Evolutionary conservation across 2,797 vertebrate species (phyloP).

Genomic region (Hippoglossus hippoglossus): DNA sequence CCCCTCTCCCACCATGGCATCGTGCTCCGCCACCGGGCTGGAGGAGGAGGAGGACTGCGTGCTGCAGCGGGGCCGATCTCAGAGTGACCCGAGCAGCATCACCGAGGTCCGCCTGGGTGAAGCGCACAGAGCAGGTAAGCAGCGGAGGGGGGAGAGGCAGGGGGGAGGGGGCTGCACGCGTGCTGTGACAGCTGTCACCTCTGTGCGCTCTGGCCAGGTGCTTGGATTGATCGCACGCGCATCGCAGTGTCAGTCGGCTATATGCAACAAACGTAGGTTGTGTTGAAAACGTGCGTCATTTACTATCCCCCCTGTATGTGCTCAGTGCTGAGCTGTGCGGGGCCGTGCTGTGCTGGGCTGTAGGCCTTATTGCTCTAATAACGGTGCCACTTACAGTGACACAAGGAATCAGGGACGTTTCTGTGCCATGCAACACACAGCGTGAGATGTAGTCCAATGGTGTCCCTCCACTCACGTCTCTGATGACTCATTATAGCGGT

Average conservation of each 20-base stretch:
- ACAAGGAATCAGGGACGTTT: not conserved
- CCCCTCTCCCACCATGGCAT: slow-evolving; percentile 85
- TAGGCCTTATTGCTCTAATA: slow-evolving; percentile 16
- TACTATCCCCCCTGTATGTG: slow-evolving; percentile 15
- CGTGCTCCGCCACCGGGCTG: slow-evolving; percentile 81
- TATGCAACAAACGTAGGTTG: slow-evolving; percentile 45
- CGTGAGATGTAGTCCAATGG: slow-evolving; percentile 21
- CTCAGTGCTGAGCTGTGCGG: slow-evolving; percentile 6
- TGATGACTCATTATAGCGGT: not conserved
- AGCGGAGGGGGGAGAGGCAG: not conserved
- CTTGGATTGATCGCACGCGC: not conserved
- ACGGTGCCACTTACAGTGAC: slow-evolving; percentile 17
- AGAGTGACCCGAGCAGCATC: slow-evolving; percentile 97
- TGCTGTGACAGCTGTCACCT: slow-evolving; percentile 28
- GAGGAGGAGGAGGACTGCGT: slow-evolving; percentile 84
- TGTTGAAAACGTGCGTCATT: slow-evolving; percentile 63
- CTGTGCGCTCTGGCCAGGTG: not conserved
- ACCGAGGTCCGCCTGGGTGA: slow-evolving; percentile 86
- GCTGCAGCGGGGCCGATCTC: slow-evolving; percentile 91
- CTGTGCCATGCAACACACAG: slow-evolving; percentile 1
- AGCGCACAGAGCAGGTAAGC: slow-evolving; percentile 87
- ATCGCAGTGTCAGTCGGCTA: slow-evolving; percentile 7
- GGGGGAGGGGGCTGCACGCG: not conserved
- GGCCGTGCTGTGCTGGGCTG: not conserved
- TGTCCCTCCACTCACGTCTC: not conserved